A percentile compares a stretch with the other conserved stretches of the same genome.
phyloP scores from a whole-genome alignment of 1,140 invertebrate genomes.

The Drosophila kohkoa region DNA sequence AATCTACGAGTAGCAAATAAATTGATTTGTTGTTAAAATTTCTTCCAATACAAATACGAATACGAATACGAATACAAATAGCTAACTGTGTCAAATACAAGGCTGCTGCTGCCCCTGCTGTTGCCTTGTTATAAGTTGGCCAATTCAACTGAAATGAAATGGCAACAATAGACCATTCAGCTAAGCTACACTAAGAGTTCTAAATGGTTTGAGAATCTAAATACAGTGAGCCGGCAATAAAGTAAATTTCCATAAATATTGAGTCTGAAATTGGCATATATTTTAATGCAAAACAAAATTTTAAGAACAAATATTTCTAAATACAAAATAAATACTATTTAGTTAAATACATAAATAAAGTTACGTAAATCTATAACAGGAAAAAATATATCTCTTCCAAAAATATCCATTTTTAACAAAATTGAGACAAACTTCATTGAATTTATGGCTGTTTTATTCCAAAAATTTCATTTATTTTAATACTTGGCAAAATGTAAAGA shows the following conservation, averaged over 20 bases:
- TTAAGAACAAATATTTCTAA: no score
- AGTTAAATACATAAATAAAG: no score
- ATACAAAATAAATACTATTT: no score
- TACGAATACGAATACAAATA: conserved; percentile 7
- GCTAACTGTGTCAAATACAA: conserved; percentile 29
- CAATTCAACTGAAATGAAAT: conserved; percentile 32
- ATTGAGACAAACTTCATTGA: no score
- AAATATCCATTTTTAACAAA: no score
- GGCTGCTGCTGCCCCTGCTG: neutral
- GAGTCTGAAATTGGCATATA: neutral
- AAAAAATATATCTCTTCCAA: no score
- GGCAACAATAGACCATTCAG: conserved; percentile 13
- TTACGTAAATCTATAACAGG: no score
- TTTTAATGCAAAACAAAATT: no score
- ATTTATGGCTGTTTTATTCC: no score
- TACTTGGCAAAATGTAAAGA: no score
- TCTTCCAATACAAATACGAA: conserved; percentile 22
- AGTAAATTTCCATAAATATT: neutral
- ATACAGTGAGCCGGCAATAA: neutral
- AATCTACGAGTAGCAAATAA: conserved; percentile 69
- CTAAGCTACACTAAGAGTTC: neutral
- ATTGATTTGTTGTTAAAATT: conserved; percentile 74
- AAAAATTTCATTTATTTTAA: no score
- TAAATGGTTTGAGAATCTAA: conserved; percentile 1
- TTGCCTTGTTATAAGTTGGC: conserved; percentile 20